Percentiles rank a stretch among this genome's conserved stretches.
These are phyloP conservation scores for Eremophila alpestris DNA, from an alignment of 2,797 vertebrate species.

Conservation along the genomic window DNA sequence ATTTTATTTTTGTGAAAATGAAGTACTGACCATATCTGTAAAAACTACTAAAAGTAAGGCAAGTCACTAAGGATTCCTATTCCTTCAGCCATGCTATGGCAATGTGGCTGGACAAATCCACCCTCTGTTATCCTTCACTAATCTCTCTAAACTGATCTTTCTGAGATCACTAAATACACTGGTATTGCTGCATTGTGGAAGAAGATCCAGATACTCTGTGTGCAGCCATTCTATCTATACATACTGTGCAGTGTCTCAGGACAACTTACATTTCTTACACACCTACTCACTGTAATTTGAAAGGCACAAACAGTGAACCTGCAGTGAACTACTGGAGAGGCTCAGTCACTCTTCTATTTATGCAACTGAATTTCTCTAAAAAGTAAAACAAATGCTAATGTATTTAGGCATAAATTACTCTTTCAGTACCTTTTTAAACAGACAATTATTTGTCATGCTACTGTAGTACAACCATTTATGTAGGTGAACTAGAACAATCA, in stretches of 20 bases:
- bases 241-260: neutral
- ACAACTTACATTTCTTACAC: neutral
- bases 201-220: neutral
- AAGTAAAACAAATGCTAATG: neutral
- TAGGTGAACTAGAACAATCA: neutral
- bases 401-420: neutral
- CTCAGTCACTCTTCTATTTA: neutral
- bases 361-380: neutral
- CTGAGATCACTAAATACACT: neutral
- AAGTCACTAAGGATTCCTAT: neutral
- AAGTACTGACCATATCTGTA: neutral
- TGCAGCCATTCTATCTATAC: neutral
- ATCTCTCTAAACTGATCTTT: neutral
- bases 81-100: neutral
- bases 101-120: neutral
- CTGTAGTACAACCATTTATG: neutral
- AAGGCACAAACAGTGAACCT: neutral
- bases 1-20: neutral
- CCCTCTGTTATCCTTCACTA: neutral
- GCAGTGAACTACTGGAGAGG: neutral
- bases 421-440: neutral
- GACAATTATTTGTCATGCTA: neutral
- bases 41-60: neutral
- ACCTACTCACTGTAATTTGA: neutral
- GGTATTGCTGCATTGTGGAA: neutral